Conservation (phyloP, 1,140 invertebrate genomes). For the Drosophila pachea region DNA sequence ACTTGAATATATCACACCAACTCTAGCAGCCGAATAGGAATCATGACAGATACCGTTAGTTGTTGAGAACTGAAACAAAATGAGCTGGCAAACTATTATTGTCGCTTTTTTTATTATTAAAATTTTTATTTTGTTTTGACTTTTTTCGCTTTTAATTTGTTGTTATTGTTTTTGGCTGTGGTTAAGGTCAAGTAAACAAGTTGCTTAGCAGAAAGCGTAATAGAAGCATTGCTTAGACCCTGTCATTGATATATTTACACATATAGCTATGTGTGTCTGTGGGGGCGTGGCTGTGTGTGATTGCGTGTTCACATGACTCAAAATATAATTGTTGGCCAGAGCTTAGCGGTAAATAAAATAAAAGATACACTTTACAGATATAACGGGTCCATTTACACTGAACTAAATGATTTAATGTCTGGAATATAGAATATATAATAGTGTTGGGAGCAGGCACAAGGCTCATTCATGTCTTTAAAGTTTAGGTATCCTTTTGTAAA, state of each 20-base stretch:
- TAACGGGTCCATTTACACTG: background rate
- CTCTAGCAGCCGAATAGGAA: constrained; percentile 5
- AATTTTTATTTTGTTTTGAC: background rate
- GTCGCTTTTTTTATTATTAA: no score
- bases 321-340: constrained; percentile 51
- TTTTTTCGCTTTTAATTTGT: constrained; percentile 22
- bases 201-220: constrained; percentile 1
- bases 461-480: no score
- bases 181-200: constrained; percentile 63
- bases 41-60: constrained; percentile 40
- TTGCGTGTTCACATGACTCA: constrained; percentile 55
- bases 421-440: background rate
- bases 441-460: no score
- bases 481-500: background rate
- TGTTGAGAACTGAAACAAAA: constrained; percentile 8
- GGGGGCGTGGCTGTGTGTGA: constrained; percentile 8
- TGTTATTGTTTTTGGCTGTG: constrained; percentile 39
- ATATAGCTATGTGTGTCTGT: background rate
- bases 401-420: background rate
- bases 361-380: constrained; percentile 31
- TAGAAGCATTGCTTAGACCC: background rate
- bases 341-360: constrained; percentile 39
- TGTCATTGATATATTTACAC: background rate
- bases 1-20: background rate
- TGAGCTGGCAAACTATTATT: background rate